phyloP scores from a whole-genome alignment of 2,888 invertebrate genomes.

The Lasioglossum villosulum region DNA sequence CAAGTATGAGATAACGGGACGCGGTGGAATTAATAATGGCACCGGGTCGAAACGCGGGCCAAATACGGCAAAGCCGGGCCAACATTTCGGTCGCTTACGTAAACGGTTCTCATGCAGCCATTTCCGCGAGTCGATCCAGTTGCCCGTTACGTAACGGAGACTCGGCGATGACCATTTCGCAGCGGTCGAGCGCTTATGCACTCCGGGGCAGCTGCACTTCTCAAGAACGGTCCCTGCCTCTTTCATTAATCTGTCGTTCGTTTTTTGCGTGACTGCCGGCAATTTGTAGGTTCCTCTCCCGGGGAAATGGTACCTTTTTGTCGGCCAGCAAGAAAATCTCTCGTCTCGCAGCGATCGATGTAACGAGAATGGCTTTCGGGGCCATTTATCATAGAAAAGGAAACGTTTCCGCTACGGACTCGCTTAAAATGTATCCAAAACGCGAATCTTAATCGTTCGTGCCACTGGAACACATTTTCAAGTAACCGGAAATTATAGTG shows the following conservation, averaged over 20 bases:
- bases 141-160: constrained; percentile 40
- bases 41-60: constrained; percentile 36
- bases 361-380: constrained; percentile 1
- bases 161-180: constrained; percentile 11
- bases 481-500: too few species aligned
- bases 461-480: too few species aligned
- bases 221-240: background rate
- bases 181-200: background rate
- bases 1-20: constrained; percentile 45
- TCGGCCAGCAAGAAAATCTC: background rate
- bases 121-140: constrained; percentile 27
- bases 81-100: constrained; percentile 53
- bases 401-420: background rate
- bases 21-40: constrained; percentile 17
- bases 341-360: background rate
- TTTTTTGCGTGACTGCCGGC: constrained; percentile 1
- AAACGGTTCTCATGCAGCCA: constrained; percentile 34
- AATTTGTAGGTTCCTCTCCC: constrained; percentile 1
- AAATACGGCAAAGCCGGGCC: constrained; percentile 53
- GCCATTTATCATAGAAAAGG: background rate
- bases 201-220: background rate
- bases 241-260: constrained; percentile 11
- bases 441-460: background rate
- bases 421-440: background rate
- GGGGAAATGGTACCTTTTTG: background rate